Base-by-base conservation (phyloP, 2,113 vertebrate species). In the Eurypyga helias region DNA sequence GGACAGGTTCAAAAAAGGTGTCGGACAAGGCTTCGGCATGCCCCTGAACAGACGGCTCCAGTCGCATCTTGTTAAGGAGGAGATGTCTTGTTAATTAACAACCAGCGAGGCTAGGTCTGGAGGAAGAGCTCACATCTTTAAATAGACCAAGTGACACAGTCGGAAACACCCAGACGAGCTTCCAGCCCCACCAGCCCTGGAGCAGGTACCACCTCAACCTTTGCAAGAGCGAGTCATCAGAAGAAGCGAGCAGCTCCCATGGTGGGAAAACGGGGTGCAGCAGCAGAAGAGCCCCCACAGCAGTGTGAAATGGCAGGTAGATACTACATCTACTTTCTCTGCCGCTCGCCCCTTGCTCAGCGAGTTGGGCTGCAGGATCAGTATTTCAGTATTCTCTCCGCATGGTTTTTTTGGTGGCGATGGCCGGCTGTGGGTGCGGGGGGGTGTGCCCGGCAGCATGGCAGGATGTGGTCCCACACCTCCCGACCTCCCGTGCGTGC, bases 391-490 rank as follows among this genome's bases (percentile, higher is more conserved):
- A 19, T 24, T 14, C 51, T 77, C 45, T 25, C 49, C 13, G 3
- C 60, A 2, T 2, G 3, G 6, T 82, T 78, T 36, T 90, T 31
- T 61, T 2, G 8, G 45, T 10, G 54, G 76, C 31, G 11, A 19
- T 5, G 19, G 0, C 17, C 1, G 17, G 23, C 67, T 6, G 49
- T 1, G 21, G 54, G 73, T 1, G 21, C 1, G n/a, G 4, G 1
- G 70, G 83, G 94, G 55, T 36, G 88, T 85, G 89, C 54, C 85
- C 60, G 4, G 1, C 29, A 3, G 49, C 4, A 0, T 12, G 3
- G 52, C 94, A 96, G 96, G 96, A 97, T 92, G 95, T 83, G 94
- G 90, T 61, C 85, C 76, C 73, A 17, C 70, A 43, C 43, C 87
- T 76, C 89, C 66, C 7, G 43, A 43, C 43, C 87, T 76, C 89